Base-by-base conservation (phyloP, 2,113 vertebrate species). In the Lepus americanus region DNA sequence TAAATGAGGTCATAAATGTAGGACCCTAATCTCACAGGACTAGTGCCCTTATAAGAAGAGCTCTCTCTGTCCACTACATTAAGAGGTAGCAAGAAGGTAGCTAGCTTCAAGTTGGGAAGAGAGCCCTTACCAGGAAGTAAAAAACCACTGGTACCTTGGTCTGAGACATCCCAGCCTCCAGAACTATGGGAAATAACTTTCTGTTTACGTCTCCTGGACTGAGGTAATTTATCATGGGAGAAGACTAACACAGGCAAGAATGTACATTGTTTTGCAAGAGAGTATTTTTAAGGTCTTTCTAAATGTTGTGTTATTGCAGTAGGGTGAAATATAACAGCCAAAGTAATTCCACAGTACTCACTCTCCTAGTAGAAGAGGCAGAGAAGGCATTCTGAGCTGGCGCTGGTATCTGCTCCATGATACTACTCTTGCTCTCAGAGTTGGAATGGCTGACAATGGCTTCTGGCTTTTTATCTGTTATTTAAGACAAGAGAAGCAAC, bases 381-480 rank as follows among this genome's bases (percentile, higher is more conserved):
- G 98, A 97, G 97, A 98, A 97, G 92, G 97, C 96, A 89, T 97
- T 98, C 87, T 97, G 97, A 93, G 97, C 93, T 0, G 98, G 95
- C 85, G 97, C 25, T 90, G 98, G 96, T 51, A 95, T 96, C 90
- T 97, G 98, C 92, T 98, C 98, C 59, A 63, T 81, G 96, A 96
- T 12, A 55, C 82, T 95, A 90, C 96, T 97, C 96, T 96, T 98
- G 96, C 94, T 92, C 78, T 98, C 98, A 55, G 95, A 92, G 95
- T 83, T 97, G 97, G 98, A 98, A 95, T 98, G 97, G 97, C 97
- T 98, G 98, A 95, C 94, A 97, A 96, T 79, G 83, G 97, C 90
- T 90, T 98, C 98, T 63, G 98, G 96, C 94, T 98, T 98, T 95
- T 94, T 98, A 82, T 97, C 98, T 98, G 96, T 53, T 95, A 96